phyloP scores from a whole-genome alignment of 2,113 vertebrate species.

The Clarias gariepinus region DNA sequence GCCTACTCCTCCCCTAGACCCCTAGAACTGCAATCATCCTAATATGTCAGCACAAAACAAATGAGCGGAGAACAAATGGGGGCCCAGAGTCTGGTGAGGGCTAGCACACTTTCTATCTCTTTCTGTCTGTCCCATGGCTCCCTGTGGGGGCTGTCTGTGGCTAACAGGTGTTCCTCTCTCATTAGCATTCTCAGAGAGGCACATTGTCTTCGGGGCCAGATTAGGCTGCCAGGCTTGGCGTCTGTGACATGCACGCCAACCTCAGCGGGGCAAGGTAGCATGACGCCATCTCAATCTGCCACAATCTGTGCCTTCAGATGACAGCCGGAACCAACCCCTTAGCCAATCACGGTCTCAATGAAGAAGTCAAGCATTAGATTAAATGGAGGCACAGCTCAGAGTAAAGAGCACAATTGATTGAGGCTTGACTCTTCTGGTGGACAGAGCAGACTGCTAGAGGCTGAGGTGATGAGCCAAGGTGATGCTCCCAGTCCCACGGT shows the following conservation, averaged over 20 bases:
- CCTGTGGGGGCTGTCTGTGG: constrained; percentile 42
- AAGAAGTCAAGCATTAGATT: constrained; percentile 19
- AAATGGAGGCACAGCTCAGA: constrained; percentile 3
- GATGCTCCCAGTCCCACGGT: constrained; percentile 24
- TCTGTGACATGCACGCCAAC: constrained; percentile 46
- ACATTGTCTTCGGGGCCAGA: constrained; percentile 52
- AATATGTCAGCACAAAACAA: constrained; percentile 43
- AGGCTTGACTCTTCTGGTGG: constrained; percentile 13
- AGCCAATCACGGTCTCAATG: constrained; percentile 23
- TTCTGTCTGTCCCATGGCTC: constrained; percentile 33
- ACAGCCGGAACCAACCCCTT: constrained; percentile 42
- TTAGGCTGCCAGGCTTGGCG: constrained; percentile 44
- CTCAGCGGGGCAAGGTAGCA: constrained; percentile 36
- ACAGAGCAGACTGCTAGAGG: constrained; percentile 30
- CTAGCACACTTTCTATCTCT: constrained; percentile 29
- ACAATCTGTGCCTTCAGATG: constrained; percentile 49
- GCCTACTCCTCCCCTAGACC: neutral
- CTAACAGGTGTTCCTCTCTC: constrained; percentile 57
- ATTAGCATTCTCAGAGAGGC: constrained; percentile 51
- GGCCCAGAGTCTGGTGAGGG: constrained; percentile 12
- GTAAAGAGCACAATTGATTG: constrained; percentile 18
- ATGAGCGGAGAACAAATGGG: constrained; percentile 29
- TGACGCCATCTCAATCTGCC: constrained; percentile 48
- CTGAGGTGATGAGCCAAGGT: constrained; percentile 33
- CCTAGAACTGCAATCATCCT: constrained; percentile 23